These are phyloP conservation scores for Drosophila quinaria DNA, from an alignment of 2,888 invertebrate species.

Conservation along the genomic window DNA sequence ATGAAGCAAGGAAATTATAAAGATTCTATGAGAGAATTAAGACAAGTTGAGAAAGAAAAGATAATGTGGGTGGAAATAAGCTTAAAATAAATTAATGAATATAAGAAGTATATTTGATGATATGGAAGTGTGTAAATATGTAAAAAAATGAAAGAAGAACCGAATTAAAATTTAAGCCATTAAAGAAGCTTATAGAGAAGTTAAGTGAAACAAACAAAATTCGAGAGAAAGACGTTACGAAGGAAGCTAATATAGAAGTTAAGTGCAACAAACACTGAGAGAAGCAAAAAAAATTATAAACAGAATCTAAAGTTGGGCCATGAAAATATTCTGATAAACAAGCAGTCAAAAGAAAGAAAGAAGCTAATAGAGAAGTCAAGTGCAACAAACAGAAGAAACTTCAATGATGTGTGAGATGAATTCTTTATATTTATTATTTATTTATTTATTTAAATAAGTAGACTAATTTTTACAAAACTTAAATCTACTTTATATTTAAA, in stretches of 20 bases:
- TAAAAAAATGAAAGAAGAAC: too few relatives aligned
- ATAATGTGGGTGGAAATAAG: background rate
- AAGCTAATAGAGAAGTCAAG: constrained; percentile 6
- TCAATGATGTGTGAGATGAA: too few relatives aligned
- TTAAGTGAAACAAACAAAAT: background rate
- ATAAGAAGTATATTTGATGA: background rate
- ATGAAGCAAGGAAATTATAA: background rate
- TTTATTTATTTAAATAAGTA: too few relatives aligned
- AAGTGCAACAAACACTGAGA: background rate
- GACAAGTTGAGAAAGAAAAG: background rate
- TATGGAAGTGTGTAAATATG: too few relatives aligned
- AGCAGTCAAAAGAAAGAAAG: background rate
- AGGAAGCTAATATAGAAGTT: background rate
- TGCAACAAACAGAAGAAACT: too few relatives aligned
- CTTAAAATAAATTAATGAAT: background rate
- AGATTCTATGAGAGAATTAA: background rate
- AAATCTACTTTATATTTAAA: too few relatives aligned
- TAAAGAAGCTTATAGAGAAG: background rate
- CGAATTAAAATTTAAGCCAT: background rate
- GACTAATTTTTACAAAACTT: too few relatives aligned
- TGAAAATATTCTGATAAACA: background rate
- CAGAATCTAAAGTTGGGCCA: background rate
- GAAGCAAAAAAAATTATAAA: background rate
- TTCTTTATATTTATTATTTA: too few relatives aligned
- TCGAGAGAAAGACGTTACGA: too few relatives aligned